Evolutionary conservation across 2,797 vertebrate genomes (phyloP), one percentile per base, ranked within the genome.

Genomic region (Labeo calbasu): DNA sequence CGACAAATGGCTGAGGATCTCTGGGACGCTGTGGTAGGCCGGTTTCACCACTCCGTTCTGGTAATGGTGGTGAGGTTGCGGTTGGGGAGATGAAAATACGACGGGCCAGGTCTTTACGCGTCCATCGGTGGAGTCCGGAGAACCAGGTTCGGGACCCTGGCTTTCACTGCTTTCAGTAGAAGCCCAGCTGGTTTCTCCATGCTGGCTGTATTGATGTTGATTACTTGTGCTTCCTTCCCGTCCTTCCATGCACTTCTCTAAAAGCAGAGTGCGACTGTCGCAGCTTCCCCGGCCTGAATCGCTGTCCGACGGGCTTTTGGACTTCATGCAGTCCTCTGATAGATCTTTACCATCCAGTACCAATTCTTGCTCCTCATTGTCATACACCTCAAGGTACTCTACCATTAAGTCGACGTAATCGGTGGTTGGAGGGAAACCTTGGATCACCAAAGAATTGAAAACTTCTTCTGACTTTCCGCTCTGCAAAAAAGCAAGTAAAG

Each of bases 271-370:
- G 88, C 93, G 96, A 86, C 97, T 99, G 84, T 99, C 96, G 19
- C 95, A 98, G 90, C 97, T 99, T 71, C 97, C 97, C 12, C 94
- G 92, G 55, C 97, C 97, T 0, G 97, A 99, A 88, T 99, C 97
- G 1, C 84, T 96, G 92, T 98, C 97, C 0, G 90, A 96, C 10
- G 95, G 92, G 77, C 90, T 91, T 50, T 88, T 88, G 10, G 88
- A 90, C 89, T 95, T 97, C 36, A 88, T 88, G 88, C 91, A 90
- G 3, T 80, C 80, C 0, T 92, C 86, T 0, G 87, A 92, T 9
- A 92, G 87, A 61, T 92, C 87, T 83, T 94, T 97, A 5, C 88
- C 87, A 19, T 91, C 91, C 77, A 94, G 90, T 87, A 95, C 94
- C 57, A 96, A 88, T 13, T 96, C 95, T 84, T 94, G 95, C 68